phyloP scores from a whole-genome alignment of 2,113 vertebrate species.

The Tachuris rubrigastra region DNA sequence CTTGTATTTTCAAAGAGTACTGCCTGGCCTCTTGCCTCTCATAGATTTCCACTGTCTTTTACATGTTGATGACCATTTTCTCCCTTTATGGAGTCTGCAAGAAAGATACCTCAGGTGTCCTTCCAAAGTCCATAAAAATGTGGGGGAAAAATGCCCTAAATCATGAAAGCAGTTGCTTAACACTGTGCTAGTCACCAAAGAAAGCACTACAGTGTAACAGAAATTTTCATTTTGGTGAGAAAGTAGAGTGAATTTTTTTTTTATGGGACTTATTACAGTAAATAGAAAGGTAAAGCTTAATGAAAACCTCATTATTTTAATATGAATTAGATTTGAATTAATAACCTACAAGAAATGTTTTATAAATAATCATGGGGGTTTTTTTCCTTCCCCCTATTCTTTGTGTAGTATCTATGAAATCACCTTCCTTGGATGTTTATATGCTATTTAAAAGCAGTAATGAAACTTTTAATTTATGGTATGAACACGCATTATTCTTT shows the following conservation, averaged over 20 bases:
- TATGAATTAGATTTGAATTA: background rate
- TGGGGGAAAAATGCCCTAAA: background rate
- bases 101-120: background rate
- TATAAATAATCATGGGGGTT: fast-evolving
- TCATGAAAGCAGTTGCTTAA: fast-evolving
- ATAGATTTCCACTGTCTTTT: background rate
- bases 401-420: background rate
- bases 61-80: background rate
- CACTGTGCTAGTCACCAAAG: background rate
- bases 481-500: background rate
- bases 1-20: background rate
- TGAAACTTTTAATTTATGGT: background rate
- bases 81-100: background rate
- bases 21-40: background rate
- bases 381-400: background rate
- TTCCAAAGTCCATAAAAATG: background rate
- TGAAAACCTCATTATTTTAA: background rate
- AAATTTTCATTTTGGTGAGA: background rate
- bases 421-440: background rate
- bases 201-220: background rate
- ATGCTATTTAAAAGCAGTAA: background rate
- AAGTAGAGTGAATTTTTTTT: background rate
- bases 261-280: background rate
- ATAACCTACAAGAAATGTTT: background rate
- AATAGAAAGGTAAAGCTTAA: background rate